These are phyloP conservation scores for Seriola aureovittata DNA, from an alignment of 2,113 vertebrate species.

Conservation along the genomic window DNA sequence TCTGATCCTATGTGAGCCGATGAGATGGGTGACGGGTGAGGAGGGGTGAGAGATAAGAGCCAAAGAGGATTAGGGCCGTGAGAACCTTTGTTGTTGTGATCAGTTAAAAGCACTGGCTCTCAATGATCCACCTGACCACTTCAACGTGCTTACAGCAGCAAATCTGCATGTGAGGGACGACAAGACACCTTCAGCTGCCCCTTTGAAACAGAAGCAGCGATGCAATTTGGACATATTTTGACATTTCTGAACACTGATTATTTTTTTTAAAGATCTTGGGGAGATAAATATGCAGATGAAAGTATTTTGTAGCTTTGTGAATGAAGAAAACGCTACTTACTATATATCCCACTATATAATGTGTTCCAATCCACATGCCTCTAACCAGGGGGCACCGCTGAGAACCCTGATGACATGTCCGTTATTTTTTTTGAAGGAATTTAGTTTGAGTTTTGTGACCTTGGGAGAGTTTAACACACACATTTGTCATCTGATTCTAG, in stretches of 20 bases:
- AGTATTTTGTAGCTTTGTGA: not conserved
- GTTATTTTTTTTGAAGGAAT: too few relatives aligned
- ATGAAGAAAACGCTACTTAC: not conserved
- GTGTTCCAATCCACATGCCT: not conserved
- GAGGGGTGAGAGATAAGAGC: constrained; percentile 77
- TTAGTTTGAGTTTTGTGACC: too few relatives aligned
- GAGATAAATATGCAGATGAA: not conserved
- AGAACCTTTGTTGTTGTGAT: constrained; percentile 84
- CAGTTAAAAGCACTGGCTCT: constrained; percentile 78
- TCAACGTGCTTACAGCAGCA: constrained; percentile 59
- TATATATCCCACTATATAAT: not conserved
- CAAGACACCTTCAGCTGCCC: constrained; percentile 28
- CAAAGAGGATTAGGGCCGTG: constrained; percentile 82
- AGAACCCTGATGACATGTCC: too few relatives aligned
- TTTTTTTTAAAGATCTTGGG: not conserved
- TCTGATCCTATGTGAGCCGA: constrained; percentile 79
- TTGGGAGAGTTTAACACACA: too few relatives aligned
- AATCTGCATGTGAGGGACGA: constrained; percentile 54
- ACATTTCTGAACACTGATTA: not conserved
- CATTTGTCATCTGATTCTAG: too few relatives aligned
- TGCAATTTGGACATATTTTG: not conserved
- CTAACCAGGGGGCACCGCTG: too few relatives aligned
- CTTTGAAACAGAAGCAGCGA: not conserved
- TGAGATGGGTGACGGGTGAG: constrained; percentile 75
- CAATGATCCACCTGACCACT: constrained; percentile 77